Conservation (phyloP, 1,140 invertebrate genomes). For the Pissodes strobi region DNA sequence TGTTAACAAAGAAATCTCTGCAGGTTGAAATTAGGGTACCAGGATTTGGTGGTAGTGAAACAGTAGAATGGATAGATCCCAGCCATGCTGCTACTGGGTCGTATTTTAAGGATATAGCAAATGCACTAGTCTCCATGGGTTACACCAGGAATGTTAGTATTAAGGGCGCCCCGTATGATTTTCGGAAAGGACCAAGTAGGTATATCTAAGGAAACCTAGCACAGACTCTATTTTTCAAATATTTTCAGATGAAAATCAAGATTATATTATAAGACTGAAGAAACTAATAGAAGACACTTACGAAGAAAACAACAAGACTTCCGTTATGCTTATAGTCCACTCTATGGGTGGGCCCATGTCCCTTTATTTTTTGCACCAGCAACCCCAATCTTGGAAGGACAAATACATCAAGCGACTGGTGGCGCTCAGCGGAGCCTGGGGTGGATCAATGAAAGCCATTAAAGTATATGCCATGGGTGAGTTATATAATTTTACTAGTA, state of each 20-base stretch:
- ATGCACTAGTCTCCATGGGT: conserved; percentile 75
- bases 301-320: conserved; percentile 72
- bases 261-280: conserved; percentile 83
- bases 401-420: conserved; percentile 85
- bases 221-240: too few species aligned
- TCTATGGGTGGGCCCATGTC: conserved; percentile 95
- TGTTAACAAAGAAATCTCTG: neutral
- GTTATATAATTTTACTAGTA: neutral
- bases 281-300: conserved; percentile 86
- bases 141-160: conserved; percentile 83
- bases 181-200: conserved; percentile 94
- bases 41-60: conserved; percentile 84
- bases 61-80: conserved; percentile 93
- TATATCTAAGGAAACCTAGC: neutral
- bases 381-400: conserved; percentile 86
- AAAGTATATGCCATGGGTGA: conserved; percentile 93
- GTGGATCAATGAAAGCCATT: conserved; percentile 88
- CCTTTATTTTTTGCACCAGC: conserved; percentile 82
- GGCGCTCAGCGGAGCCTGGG: conserved; percentile 91
- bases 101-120: conserved; percentile 88
- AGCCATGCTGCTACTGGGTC: conserved; percentile 75
- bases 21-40: conserved; percentile 73
- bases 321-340: conserved; percentile 86
- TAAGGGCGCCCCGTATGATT: conserved; percentile 95
- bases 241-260: conserved; percentile 83